phyloP scores from a whole-genome alignment of 2,797 vertebrate species.

The Thamnophis elegans region DNA sequence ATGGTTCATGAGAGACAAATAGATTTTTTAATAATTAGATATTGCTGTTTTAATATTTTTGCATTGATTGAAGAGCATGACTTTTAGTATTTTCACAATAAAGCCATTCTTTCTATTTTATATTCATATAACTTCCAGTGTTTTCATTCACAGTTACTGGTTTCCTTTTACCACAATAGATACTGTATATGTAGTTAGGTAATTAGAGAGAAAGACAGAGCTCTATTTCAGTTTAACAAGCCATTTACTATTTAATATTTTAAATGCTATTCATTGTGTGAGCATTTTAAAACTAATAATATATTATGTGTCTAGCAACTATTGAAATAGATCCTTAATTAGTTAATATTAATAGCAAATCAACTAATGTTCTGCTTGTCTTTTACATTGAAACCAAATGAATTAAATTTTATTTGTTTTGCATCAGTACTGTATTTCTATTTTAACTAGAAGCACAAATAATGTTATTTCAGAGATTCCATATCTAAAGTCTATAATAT shows the following conservation, averaged over 20 bases:
- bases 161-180: slow-evolving; percentile 19
- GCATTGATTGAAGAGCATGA: not conserved
- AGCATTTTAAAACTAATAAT: not conserved
- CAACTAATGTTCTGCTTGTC: not conserved
- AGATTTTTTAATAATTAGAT: not conserved
- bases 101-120: slow-evolving; percentile 7
- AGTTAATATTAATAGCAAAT: not conserved
- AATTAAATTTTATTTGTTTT: not conserved
- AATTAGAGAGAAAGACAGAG: not conserved
- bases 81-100: not conserved
- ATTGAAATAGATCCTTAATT: not conserved
- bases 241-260: not conserved
- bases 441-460: not conserved
- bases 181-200: not conserved
- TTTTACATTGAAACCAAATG: not conserved
- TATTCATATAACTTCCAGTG: slow-evolving; percentile 1
- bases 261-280: not conserved
- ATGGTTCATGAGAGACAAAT: not conserved
- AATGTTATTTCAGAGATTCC: not conserved
- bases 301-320: not conserved
- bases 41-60: not conserved
- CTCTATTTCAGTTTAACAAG: not conserved
- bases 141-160: not conserved
- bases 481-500: not conserved
- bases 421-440: not conserved